Evolutionary conservation across 2,888 invertebrate species (phyloP).

Genomic region (Torymus aiolomorphi): DNA sequence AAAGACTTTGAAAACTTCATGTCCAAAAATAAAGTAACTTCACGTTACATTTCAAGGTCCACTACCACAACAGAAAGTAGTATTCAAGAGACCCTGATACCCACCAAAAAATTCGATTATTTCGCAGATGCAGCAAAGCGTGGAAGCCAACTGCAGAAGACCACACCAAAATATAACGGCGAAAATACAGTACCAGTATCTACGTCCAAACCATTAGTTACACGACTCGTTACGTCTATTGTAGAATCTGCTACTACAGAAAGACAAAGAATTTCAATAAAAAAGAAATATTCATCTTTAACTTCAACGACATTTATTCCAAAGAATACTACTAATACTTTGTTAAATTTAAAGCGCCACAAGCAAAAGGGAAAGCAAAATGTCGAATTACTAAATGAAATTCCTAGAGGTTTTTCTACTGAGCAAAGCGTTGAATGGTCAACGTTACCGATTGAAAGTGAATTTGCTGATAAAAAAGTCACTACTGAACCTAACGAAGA

Average conservation of each 20-base stretch:
- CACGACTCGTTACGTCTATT: conserved; percentile 76
- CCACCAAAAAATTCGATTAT: conserved; percentile 72
- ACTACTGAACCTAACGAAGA: conserved; percentile 69
- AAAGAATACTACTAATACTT: conserved; percentile 43
- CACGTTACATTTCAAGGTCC: conserved; percentile 52
- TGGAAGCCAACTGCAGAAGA: conserved; percentile 67
- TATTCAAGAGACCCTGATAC: conserved; percentile 71
- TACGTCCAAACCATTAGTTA: conserved; percentile 71
- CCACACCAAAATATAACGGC: conserved; percentile 60
- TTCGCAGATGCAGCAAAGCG: conserved; percentile 69
- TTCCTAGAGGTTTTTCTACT: conserved; percentile 63
- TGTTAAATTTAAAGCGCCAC: conserved; percentile 15
- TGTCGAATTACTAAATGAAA: conserved; percentile 66
- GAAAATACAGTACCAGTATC: conserved; percentile 56
- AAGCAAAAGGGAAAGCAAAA: conserved; percentile 42
- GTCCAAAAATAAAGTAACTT: conserved; percentile 44
- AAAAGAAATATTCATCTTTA: conserved; percentile 72
- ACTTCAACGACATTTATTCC: conserved; percentile 71
- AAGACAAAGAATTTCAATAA: conserved; percentile 75
- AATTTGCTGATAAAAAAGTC: conserved; percentile 66
- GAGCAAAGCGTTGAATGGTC: conserved; percentile 68
- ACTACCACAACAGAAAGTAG: conserved; percentile 64
- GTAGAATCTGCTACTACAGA: conserved; percentile 76
- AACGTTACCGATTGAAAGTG: conserved; percentile 73
- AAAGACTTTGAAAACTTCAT: conserved; percentile 53